phyloP scores from a whole-genome alignment of 1,140 invertebrate genomes.

The Drosophila bocqueti region DNA sequence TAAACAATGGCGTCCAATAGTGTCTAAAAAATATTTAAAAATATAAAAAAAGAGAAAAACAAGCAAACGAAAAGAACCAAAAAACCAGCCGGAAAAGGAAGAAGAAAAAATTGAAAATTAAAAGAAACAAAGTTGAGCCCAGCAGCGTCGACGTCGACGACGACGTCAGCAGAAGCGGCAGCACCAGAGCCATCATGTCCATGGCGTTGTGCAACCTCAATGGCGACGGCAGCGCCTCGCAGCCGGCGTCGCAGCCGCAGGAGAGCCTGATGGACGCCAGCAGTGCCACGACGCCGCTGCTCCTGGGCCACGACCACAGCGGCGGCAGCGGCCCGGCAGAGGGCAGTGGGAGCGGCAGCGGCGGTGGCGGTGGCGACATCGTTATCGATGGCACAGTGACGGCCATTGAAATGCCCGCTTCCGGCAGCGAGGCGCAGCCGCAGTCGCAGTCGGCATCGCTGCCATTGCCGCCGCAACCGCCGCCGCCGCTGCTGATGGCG shows the following conservation, averaged over 20 bases:
- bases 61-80: background rate
- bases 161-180: background rate
- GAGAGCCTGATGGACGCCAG: conserved; percentile 47
- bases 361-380: conserved; percentile 5
- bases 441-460: conserved; percentile 16
- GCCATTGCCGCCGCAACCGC: conserved; percentile 22
- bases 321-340: conserved; percentile 16
- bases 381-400: conserved; percentile 22
- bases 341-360: background rate
- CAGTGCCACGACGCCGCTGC: conserved; percentile 67
- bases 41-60: background rate
- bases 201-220: conserved; percentile 74
- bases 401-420: conserved; percentile 35
- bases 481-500: conserved; percentile 54
- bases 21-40: conserved; percentile 3
- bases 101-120: background rate
- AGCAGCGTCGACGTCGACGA: conserved; percentile 16
- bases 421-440: conserved; percentile 8
- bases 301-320: conserved; percentile 60
- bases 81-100: conserved; percentile 2
- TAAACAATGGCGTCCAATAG: conserved; percentile 54
- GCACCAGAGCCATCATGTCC: conserved; percentile 47
- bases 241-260: conserved; percentile 31
- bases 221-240: conserved; percentile 58
- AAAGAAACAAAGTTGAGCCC: conserved; percentile 12